Conservation (phyloP, 2,797 vertebrate genomes). For the Champsocephalus gunnari region DNA sequence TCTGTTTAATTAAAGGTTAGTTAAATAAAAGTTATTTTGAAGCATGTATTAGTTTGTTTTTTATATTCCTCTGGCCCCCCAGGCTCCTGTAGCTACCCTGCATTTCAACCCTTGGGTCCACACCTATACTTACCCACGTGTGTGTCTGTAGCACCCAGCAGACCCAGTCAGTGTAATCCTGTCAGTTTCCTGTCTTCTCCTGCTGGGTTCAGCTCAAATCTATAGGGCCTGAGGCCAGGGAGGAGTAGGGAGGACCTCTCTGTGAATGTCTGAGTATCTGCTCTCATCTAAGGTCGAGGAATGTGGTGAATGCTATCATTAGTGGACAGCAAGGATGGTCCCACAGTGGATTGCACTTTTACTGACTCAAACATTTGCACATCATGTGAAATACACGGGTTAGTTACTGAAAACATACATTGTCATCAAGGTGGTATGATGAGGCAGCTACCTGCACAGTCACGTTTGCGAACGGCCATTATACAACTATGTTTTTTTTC, state of each 20-base stretch:
- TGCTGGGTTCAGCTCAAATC: slow-evolving; percentile 48
- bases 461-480: no score
- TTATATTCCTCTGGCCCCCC: neutral
- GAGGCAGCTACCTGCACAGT: no score
- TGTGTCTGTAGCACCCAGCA: slow-evolving; percentile 42
- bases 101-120: slow-evolving; percentile 10
- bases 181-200: slow-evolving; percentile 64
- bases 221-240: slow-evolving; percentile 61
- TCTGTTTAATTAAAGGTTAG: no score
- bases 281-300: slow-evolving; percentile 46
- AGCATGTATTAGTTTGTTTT: neutral
- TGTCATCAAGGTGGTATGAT: no score
- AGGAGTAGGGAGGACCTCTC: slow-evolving; percentile 65
- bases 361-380: neutral
- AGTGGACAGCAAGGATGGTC: slow-evolving; percentile 19
- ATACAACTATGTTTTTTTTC: no score
- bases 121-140: slow-evolving; percentile 11
- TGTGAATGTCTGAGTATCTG: slow-evolving; percentile 64
- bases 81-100: neutral
- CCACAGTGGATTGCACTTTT: slow-evolving; percentile 9
- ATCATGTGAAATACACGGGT: neutral
- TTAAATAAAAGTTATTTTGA: neutral
- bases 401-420: neutral
- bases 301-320: slow-evolving; percentile 45
- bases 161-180: slow-evolving; percentile 66